These are phyloP conservation scores for Anorthoa munda DNA, from an alignment of 2,888 invertebrate species.

Conservation along the genomic window DNA sequence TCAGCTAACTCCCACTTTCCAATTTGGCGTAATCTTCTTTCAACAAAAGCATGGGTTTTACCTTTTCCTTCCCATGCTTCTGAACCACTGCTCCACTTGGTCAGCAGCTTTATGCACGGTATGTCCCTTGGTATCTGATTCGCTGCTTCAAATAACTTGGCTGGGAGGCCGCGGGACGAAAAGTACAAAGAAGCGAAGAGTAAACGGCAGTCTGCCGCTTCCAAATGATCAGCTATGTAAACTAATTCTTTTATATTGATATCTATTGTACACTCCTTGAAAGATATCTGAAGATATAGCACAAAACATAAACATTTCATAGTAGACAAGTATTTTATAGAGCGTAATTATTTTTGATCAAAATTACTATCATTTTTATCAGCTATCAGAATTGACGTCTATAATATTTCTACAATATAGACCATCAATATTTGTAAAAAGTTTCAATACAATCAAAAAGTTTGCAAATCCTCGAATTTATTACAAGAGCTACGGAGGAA, in stretches of 20 bases:
- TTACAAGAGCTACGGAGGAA: constrained; percentile 10
- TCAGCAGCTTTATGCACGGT: constrained; percentile 90
- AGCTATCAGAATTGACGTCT: constrained; percentile 43
- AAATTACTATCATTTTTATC: constrained; percentile 14
- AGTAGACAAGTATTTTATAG: neutral
- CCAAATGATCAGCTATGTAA: constrained; percentile 91
- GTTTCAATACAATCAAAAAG: neutral
- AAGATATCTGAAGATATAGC: constrained; percentile 57
- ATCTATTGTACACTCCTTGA: constrained; percentile 76
- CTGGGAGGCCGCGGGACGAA: constrained; percentile 74
- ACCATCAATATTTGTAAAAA: constrained; percentile 32
- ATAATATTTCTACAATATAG: neutral
- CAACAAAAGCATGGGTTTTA: constrained; percentile 90
- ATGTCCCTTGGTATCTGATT: constrained; percentile 86
- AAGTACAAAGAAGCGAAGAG: constrained; percentile 91
- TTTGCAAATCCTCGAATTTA: constrained; percentile 13
- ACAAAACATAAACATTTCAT: constrained; percentile 73
- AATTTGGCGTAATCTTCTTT: constrained; percentile 91
- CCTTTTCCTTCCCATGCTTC: constrained; percentile 87
- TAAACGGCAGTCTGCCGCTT: constrained; percentile 90
- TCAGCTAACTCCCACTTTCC: constrained; percentile 90
- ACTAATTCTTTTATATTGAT: constrained; percentile 74
- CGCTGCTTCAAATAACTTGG: constrained; percentile 70
- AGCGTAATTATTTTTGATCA: constrained; percentile 1
- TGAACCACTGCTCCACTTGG: constrained; percentile 90